phyloP scores from a whole-genome alignment of 2,113 vertebrate species.

The Saccopteryx leptura region DNA sequence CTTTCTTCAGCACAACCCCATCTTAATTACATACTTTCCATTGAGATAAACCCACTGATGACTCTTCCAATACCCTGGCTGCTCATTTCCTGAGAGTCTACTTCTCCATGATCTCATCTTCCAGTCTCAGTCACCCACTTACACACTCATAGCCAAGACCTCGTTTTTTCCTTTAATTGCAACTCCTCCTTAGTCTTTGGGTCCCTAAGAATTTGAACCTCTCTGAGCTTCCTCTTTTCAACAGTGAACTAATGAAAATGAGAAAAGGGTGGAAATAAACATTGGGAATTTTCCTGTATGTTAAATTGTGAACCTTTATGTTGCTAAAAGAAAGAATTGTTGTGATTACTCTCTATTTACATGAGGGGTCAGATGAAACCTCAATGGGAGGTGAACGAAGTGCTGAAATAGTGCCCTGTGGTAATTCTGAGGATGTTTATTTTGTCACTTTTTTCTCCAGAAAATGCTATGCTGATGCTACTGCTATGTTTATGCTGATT shows the following conservation, averaged over 20 bases:
- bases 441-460: background rate
- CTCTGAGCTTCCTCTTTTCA: background rate
- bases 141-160: background rate
- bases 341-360: background rate
- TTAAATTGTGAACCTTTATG: background rate
- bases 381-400: background rate
- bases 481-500: background rate
- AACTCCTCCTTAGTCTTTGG: background rate
- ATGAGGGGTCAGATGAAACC: background rate
- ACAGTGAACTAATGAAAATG: background rate
- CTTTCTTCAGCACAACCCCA: too few relatives aligned
- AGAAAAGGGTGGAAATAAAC: background rate
- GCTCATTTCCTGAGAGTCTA: background rate
- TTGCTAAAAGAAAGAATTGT: background rate
- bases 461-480: background rate
- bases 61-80: background rate
- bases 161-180: background rate
- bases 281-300: background rate
- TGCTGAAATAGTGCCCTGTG: background rate
- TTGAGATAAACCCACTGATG: background rate
- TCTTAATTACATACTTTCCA: background rate
- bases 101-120: background rate
- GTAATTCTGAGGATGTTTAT: background rate
- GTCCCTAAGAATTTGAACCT: background rate
- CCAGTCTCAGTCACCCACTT: background rate